Evolutionary conservation across 2,797 vertebrate species (phyloP).

Genomic region (Siniperca scherzeri): DNA sequence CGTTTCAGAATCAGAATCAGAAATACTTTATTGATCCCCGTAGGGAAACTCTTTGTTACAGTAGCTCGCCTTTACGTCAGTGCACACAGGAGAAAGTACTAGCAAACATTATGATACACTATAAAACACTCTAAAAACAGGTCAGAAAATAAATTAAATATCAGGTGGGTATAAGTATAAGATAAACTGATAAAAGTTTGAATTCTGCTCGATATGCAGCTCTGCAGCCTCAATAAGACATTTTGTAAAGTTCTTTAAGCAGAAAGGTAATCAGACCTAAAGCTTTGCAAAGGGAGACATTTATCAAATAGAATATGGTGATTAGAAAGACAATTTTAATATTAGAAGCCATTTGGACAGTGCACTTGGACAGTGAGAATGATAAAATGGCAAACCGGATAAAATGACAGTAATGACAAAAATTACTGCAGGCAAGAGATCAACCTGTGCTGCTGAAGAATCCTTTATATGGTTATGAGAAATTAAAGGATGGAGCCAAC

Average conservation of each 20-base stretch:
- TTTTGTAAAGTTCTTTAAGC: not conserved
- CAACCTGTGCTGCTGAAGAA: not conserved
- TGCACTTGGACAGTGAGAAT: not conserved
- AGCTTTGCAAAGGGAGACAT: not conserved
- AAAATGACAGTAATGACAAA: constrained; percentile 15
- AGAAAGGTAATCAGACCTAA: not conserved
- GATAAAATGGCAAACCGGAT: not conserved
- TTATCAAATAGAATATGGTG: not conserved
- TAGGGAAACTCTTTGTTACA: too few species aligned
- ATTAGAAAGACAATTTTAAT: not conserved
- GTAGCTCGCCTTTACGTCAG: too few species aligned
- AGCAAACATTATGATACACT: too few species aligned
- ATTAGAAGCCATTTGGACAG: not conserved
- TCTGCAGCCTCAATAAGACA: not conserved
- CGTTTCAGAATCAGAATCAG: too few species aligned
- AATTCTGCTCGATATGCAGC: not conserved
- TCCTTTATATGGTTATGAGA: not conserved
- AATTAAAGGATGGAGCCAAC: not conserved
- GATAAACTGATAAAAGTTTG: too few species aligned
- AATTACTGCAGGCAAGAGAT: constrained; percentile 19
- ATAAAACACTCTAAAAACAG: too few species aligned
- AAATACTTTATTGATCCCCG: too few species aligned
- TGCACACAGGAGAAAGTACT: too few species aligned
- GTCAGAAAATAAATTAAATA: too few species aligned
- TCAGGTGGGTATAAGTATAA: too few species aligned